Evolutionary conservation across 2,113 vertebrate genomes (phyloP).

Genomic region (Cichladusa arquata): DNA sequence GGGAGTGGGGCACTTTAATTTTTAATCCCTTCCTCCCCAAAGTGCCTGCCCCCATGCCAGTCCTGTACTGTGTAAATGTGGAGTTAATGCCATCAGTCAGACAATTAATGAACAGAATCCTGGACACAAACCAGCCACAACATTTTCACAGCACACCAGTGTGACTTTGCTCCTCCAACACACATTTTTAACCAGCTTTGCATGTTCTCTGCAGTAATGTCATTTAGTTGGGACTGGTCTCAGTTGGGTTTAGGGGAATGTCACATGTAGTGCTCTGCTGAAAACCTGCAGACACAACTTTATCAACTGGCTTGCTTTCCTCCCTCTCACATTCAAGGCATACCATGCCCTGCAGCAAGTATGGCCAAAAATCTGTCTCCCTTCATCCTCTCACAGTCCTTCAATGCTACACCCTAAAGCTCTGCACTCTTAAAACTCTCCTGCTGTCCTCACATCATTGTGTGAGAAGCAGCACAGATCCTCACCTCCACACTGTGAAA

Average conservation of each 20-base stretch:
- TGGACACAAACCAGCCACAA: background rate
- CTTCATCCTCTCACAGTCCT: background rate
- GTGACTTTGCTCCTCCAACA: background rate
- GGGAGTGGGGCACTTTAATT: background rate
- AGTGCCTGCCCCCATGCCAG: background rate
- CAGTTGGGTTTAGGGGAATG: background rate
- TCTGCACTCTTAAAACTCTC: background rate
- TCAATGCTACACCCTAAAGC: background rate
- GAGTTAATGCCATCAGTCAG: background rate
- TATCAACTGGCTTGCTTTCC: accelerated
- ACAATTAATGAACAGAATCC: background rate
- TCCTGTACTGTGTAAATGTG: background rate
- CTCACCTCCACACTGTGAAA: background rate
- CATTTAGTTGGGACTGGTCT: background rate
- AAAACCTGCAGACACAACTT: background rate
- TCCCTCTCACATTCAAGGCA: background rate
- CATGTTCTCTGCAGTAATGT: background rate
- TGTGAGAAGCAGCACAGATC: background rate
- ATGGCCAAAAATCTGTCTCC: background rate
- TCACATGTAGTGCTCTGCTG: background rate
- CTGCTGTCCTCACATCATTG: background rate
- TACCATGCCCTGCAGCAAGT: background rate
- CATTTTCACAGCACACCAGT: background rate
- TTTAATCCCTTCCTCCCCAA: background rate
- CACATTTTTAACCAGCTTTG: background rate